A percentile compares a stretch with the other conserved stretches of the same genome.
phyloP scores from a whole-genome alignment of 2,888 invertebrate genomes.

The Mantis religiosa region DNA sequence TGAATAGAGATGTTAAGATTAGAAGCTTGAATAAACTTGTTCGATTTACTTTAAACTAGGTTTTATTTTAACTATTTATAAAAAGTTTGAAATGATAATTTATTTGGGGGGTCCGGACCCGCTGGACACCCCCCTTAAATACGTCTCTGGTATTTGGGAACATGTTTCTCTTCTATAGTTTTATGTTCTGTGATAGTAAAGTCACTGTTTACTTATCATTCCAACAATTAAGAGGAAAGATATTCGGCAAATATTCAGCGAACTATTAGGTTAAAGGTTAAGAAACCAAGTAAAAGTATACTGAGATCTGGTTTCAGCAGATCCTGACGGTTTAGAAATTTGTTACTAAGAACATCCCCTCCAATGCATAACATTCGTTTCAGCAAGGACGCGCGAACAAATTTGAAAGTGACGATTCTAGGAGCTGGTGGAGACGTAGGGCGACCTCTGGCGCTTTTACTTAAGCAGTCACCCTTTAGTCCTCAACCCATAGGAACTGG shows the following conservation, averaged over 20 bases:
- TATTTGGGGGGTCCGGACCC: no score
- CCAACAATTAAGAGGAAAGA: background rate
- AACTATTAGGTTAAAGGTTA: background rate
- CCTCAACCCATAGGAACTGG: no score
- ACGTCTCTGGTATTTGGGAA: no score
- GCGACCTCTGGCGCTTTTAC: constrained; percentile 1
- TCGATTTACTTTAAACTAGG: no score
- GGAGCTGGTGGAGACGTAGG: constrained; percentile 7
- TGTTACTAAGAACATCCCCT: background rate
- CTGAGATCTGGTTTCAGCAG: background rate
- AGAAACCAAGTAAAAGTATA: background rate
- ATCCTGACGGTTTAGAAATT: background rate
- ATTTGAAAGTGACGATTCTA: constrained; percentile 3
- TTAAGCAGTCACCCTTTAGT: constrained; percentile 19
- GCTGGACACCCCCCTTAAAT: no score
- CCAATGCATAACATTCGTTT: background rate
- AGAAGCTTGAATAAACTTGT: no score
- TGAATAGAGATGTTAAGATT: no score
- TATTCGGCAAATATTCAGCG: background rate
- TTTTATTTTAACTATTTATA: no score
- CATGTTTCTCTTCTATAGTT: no score
- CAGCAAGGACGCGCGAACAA: background rate
- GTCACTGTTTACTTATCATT: background rate
- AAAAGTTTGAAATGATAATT: no score
- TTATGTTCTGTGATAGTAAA: no score